Evolutionary conservation across 2,888 invertebrate genomes (phyloP).

Genomic region (Gasteruption jaculator): DNA sequence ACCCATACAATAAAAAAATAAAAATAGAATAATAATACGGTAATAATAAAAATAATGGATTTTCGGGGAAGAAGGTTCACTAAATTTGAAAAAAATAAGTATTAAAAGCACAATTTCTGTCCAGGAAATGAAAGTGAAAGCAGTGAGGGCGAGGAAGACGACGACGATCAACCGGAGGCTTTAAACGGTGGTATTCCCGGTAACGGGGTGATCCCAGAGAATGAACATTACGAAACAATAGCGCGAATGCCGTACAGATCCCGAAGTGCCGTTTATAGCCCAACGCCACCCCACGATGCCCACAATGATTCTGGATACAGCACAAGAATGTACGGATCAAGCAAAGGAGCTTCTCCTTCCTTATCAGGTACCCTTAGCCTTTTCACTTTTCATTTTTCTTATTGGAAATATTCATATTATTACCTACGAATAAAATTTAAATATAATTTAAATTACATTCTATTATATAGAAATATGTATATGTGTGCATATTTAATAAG

Average conservation of each 20-base stretch:
- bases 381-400: neutral
- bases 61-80: too few species aligned
- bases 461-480: too few species aligned
- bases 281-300: conserved; percentile 56
- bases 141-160: conserved; percentile 41
- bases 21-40: neutral
- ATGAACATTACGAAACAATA: conserved; percentile 39
- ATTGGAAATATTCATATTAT: too few species aligned
- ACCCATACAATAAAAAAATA: conserved; percentile 3
- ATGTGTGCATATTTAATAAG: too few species aligned
- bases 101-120: too few species aligned
- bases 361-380: conserved; percentile 52
- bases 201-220: conserved; percentile 30
- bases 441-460: too few species aligned
- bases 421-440: too few species aligned
- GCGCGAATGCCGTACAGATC: conserved; percentile 48
- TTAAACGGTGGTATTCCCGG: conserved; percentile 29
- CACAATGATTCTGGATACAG: conserved; percentile 85
- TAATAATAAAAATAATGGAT: conserved; percentile 3
- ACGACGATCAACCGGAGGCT: conserved; percentile 31
- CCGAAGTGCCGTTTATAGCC: conserved; percentile 55
- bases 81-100: too few species aligned
- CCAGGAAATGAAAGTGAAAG: conserved; percentile 42
- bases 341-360: conserved; percentile 74
- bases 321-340: conserved; percentile 75